phyloP scores from a whole-genome alignment of 2,888 invertebrate species.

The Caenorhabditis imperialis region DNA sequence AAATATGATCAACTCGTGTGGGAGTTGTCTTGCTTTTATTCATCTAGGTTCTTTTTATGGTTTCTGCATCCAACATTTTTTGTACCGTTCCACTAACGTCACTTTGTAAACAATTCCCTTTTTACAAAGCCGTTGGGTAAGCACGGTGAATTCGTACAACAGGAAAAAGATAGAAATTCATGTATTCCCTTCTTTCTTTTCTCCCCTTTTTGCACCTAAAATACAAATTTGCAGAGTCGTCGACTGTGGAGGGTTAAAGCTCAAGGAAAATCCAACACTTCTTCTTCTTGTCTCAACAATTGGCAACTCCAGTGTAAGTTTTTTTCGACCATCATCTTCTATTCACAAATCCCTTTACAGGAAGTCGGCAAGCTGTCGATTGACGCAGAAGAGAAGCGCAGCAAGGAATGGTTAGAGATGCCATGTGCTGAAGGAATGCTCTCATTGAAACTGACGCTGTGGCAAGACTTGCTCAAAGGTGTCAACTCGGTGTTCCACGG shows the following conservation, averaged over 20 bases:
- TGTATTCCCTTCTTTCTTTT: too few relatives aligned
- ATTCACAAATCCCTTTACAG: conserved; percentile 11
- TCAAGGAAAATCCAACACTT: conserved; percentile 58
- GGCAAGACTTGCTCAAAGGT: conserved; percentile 69
- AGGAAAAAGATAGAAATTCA: neutral
- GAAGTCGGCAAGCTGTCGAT: conserved; percentile 51
- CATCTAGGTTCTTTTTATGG: conserved; percentile 7
- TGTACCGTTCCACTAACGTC: conserved; percentile 40
- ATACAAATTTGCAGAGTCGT: conserved; percentile 63
- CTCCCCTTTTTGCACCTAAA: too few relatives aligned
- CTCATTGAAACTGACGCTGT: conserved; percentile 64
- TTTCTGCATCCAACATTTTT: neutral
- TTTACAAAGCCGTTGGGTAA: conserved; percentile 42
- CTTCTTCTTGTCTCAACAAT: conserved; percentile 59
- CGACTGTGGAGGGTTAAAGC: conserved; percentile 64
- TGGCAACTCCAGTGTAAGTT: conserved; percentile 21
- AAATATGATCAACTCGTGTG: conserved; percentile 34
- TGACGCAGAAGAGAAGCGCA: conserved; percentile 51
- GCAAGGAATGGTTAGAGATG: conserved; percentile 68
- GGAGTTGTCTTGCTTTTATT: conserved; percentile 12
- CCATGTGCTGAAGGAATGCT: conserved; percentile 60
- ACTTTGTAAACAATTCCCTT: conserved; percentile 46
- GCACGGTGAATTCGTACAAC: conserved; percentile 19
- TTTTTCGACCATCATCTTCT: conserved; percentile 1
- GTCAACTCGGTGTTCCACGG: conserved; percentile 68